A percentile compares a stretch with the other conserved stretches of the same genome.
These are phyloP conservation scores for Polylopha cassiicola DNA, from an alignment of 2,888 invertebrate genomes.

Conservation along the genomic window DNA sequence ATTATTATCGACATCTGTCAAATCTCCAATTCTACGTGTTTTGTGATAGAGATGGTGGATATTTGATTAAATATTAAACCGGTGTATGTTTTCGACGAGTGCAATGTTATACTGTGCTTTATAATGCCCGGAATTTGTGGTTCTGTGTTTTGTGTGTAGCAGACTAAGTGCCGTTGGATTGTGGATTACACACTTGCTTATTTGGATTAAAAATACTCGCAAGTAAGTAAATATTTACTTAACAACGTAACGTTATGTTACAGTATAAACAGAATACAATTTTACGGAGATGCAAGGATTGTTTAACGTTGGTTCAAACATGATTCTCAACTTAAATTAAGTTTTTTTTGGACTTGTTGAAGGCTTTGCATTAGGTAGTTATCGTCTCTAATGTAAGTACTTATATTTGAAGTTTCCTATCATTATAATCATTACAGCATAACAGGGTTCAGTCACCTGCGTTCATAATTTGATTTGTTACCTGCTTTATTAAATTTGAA, in stretches of 20 bases:
- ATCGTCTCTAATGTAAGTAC: too few species aligned
- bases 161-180: slow-evolving; percentile 45
- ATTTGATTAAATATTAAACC: slow-evolving; percentile 33
- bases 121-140: slow-evolving; percentile 62
- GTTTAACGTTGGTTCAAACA: too few species aligned
- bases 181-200: slow-evolving; percentile 43
- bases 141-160: slow-evolving; percentile 59
- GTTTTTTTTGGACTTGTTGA: too few species aligned
- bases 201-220: slow-evolving; percentile 61
- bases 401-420: too few species aligned
- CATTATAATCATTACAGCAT: too few species aligned
- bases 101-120: slow-evolving; percentile 25
- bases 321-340: too few species aligned
- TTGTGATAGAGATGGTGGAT: slow-evolving; percentile 35
- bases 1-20: slow-evolving; percentile 63
- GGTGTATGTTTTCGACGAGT: slow-evolving; percentile 31
- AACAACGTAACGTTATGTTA: slow-evolving; percentile 29
- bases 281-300: slow-evolving; percentile 16
- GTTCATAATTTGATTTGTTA: too few species aligned
- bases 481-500: too few species aligned
- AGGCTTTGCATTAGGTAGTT: too few species aligned
- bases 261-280: slow-evolving; percentile 13
- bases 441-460: too few species aligned
- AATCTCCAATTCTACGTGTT: slow-evolving; percentile 45
- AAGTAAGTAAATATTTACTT: slow-evolving; percentile 71